Percentiles rank a stretch among this genome's conserved stretches.
These are phyloP conservation scores for Phortica magna DNA, from an alignment of 2,888 invertebrate species.

Conservation along the genomic window DNA sequence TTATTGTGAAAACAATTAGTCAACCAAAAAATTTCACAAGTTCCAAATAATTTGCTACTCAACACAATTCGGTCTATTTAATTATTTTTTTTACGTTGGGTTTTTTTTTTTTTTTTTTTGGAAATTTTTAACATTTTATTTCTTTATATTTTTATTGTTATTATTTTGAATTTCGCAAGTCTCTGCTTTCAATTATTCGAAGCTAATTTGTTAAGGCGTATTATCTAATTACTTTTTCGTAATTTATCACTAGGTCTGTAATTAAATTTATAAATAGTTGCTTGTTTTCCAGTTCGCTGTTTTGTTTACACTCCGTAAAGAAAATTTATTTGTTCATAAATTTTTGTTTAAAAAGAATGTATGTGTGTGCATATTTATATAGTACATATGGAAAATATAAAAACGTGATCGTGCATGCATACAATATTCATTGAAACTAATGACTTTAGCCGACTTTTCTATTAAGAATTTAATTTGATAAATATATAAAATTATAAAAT, in stretches of 20 bases:
- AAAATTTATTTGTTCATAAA: conserved; percentile 3
- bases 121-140: conserved; percentile 35
- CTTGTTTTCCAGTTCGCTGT: conserved; percentile 23
- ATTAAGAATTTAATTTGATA: too few species aligned
- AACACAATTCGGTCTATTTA: conserved; percentile 36
- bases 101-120: conserved; percentile 22
- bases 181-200: conserved; percentile 26
- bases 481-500: too few species aligned
- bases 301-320: conserved; percentile 5
- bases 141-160: conserved; percentile 17
- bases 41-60: conserved; percentile 15
- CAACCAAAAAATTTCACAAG: conserved; percentile 62
- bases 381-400: neutral
- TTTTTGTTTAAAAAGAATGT: neutral
- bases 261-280: conserved; percentile 38
- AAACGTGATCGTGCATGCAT: neutral
- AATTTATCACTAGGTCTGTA: conserved; percentile 54
- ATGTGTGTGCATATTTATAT: neutral
- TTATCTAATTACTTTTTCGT: conserved; percentile 58
- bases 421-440: too few species aligned
- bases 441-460: too few species aligned
- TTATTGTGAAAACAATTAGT: conserved; percentile 55
- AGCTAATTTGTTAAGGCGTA: conserved; percentile 58
- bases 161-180: conserved; percentile 40
- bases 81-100: conserved; percentile 32